Conservation (phyloP, 2,797 vertebrate genomes). For the Silurus lanzhouensis region DNA sequence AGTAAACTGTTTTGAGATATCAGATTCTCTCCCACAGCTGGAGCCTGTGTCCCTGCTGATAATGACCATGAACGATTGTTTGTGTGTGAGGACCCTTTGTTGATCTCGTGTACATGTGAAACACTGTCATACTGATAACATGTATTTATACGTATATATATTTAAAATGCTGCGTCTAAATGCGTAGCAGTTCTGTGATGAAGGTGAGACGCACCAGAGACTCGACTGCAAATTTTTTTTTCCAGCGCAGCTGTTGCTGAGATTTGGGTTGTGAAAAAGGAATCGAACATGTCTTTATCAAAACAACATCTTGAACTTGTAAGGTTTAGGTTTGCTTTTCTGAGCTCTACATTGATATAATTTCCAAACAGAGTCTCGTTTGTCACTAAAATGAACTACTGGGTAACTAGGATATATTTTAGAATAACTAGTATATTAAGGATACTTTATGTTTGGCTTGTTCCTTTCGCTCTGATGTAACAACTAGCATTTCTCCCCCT, state of each 20-base stretch:
- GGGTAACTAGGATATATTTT: background rate
- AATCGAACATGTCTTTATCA: background rate
- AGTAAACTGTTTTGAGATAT: constrained; percentile 6
- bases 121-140: background rate
- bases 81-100: background rate
- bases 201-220: background rate
- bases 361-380: background rate
- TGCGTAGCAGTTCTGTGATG: background rate
- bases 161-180: background rate
- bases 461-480: background rate
- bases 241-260: background rate
- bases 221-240: background rate
- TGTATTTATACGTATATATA: constrained; percentile 17
- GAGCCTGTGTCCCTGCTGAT: background rate
- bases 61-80: background rate
- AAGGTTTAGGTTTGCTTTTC: background rate
- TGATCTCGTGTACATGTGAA: background rate
- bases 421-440: background rate
- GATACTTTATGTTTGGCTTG: background rate
- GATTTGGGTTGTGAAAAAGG: background rate
- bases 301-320: background rate
- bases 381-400: background rate
- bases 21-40: background rate
- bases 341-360: background rate
- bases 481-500: background rate